Conservation (phyloP, 2,113 vertebrate species). For the Manacus vitellinus region DNA sequence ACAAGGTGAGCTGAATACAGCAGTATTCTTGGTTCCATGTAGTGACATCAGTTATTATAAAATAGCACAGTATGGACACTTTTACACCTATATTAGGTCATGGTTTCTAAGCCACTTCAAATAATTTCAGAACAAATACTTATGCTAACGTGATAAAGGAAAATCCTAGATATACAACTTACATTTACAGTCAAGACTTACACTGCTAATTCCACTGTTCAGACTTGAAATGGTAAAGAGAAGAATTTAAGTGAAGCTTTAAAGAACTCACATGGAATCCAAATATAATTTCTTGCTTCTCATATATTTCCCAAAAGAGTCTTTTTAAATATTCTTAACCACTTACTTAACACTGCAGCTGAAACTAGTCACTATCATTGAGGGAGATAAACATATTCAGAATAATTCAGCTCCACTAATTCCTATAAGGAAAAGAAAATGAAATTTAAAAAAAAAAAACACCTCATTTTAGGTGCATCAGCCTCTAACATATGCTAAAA, state of each 20-base stretch:
- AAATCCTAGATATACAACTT: conserved; percentile 8
- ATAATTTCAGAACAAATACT: conserved; percentile 11
- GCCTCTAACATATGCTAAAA: neutral
- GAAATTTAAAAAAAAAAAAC: accelerated
- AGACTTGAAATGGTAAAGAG: neutral
- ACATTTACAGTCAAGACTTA: neutral
- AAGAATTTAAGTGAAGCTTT: neutral
- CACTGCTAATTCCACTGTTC: neutral
- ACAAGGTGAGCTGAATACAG: neutral
- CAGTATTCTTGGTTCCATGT: neutral
- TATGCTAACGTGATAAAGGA: neutral
- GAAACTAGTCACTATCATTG: neutral
- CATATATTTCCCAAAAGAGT: neutral
- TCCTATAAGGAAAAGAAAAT: neutral
- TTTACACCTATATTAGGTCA: neutral
- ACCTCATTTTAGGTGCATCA: neutral
- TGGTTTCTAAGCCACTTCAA: neutral
- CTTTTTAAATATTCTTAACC: neutral
- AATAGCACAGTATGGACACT: neutral
- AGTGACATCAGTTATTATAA: neutral
- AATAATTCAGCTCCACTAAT: neutral
- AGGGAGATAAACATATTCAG: neutral
- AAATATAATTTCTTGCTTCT: neutral
- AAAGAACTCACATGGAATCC: neutral
- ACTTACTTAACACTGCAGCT: neutral